Conservation (phyloP, 1,140 invertebrate genomes). For the Trypoxylus dichotomus region DNA sequence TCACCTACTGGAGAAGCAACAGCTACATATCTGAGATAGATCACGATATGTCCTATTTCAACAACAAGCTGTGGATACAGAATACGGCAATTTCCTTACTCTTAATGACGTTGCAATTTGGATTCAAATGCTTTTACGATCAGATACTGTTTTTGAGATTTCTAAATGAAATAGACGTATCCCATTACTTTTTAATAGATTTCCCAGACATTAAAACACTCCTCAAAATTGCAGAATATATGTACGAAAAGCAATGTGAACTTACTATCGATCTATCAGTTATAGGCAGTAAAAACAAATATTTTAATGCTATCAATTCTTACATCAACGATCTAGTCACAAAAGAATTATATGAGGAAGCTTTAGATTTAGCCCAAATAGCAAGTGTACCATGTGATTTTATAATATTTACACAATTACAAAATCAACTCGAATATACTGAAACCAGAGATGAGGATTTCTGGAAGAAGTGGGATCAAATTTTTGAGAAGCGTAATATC, state of each 20-base stretch:
- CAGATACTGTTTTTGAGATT: constrained; percentile 61
- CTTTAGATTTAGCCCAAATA: constrained; percentile 60
- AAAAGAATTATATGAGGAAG: constrained; percentile 58
- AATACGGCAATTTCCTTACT: constrained; percentile 59
- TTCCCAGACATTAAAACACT: constrained; percentile 58
- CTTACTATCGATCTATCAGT: constrained; percentile 51
- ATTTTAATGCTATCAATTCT: constrained; percentile 51
- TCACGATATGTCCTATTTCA: constrained; percentile 47
- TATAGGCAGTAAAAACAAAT: constrained; percentile 45
- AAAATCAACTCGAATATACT: constrained; percentile 51
- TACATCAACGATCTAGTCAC: constrained; percentile 59
- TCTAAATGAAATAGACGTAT: constrained; percentile 57
- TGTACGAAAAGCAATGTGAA: constrained; percentile 50
- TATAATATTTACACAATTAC: constrained; percentile 59
- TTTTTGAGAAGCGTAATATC: constrained; percentile 60
- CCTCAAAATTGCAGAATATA: constrained; percentile 57
- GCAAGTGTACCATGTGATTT: constrained; percentile 55
- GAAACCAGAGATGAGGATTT: constrained; percentile 51
- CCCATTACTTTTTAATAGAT: constrained; percentile 57
- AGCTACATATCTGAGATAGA: constrained; percentile 45
- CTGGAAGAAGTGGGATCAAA: constrained; percentile 60
- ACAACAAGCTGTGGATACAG: constrained; percentile 58
- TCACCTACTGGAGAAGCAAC: constrained; percentile 41
- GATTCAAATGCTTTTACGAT: constrained; percentile 59
- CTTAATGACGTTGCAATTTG: constrained; percentile 57